Percentiles rank a stretch among this genome's conserved stretches.
Evolutionary conservation across 2,113 vertebrate species (phyloP).

Genomic region (Thalassarche chlororhynchos): DNA sequence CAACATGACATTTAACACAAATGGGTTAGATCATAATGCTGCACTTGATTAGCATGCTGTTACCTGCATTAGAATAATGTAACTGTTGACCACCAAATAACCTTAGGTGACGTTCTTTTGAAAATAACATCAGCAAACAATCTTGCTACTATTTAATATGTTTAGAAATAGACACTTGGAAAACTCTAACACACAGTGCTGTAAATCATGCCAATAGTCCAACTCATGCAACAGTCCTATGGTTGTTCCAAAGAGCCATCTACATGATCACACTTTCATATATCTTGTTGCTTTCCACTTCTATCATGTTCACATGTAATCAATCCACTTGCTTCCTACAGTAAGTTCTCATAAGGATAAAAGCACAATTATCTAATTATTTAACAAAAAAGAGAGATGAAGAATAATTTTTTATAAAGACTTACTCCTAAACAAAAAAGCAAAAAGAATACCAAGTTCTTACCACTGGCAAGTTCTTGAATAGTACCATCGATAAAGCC

Average conservation of each 20-base stretch:
- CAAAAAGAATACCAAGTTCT: slow-evolving; percentile 9
- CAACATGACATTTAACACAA: not conserved
- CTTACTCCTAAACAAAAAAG: not conserved
- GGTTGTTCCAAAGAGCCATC: not conserved
- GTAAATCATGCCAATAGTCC: not conserved
- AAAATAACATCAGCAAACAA: not conserved
- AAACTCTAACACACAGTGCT: not conserved
- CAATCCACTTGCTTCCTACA: not conserved
- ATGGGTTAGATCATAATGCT: not conserved
- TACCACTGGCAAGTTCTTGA: slow-evolving; percentile 89
- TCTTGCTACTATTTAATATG: not conserved
- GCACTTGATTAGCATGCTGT: not conserved
- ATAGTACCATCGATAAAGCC: slow-evolving; percentile 93
- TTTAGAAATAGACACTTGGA: not conserved
- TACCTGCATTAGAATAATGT: not conserved
- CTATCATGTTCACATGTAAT: not conserved
- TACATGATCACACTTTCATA: not conserved
- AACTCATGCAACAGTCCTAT: not conserved
- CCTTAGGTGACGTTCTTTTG: not conserved
- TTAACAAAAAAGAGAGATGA: not conserved
- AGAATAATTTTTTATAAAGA: not conserved
- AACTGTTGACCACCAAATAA: not conserved
- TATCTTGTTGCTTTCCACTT: not conserved
- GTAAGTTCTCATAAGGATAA: not conserved
- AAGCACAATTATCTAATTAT: not conserved